Evolutionary conservation across 2,888 invertebrate species (phyloP).

Genomic region (Euphydryas editha): DNA sequence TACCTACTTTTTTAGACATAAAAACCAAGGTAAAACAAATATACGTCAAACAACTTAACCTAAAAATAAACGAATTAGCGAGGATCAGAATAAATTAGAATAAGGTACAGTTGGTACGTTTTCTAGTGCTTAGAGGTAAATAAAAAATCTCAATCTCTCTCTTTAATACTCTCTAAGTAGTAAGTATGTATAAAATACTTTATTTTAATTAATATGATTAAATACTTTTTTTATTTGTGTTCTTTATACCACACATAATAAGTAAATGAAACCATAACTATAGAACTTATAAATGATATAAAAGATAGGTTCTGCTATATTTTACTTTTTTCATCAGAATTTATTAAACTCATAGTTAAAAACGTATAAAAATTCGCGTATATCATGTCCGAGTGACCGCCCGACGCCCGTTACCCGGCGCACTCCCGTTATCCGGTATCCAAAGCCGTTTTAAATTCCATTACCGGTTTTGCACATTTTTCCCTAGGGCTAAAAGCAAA

Average conservation of each 20-base stretch:
- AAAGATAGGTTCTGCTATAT: slow-evolving; percentile 50
- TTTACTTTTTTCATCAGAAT: slow-evolving; percentile 55
- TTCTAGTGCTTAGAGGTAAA: no score
- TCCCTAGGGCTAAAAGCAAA: slow-evolving; percentile 25
- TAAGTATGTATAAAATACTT: no score
- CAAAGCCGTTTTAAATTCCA: slow-evolving; percentile 62
- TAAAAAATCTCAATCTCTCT: no score
- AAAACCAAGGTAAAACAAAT: no score
- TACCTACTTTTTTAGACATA: no score
- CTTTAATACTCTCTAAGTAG: no score
- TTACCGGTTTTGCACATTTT: slow-evolving; percentile 52
- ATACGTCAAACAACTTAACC: no score
- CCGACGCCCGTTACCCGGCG: slow-evolving; percentile 42
- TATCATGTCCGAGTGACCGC: slow-evolving; percentile 74
- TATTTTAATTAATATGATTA: no score
- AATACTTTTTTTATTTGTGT: background rate
- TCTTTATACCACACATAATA: background rate
- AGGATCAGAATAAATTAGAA: no score
- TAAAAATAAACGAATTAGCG: no score
- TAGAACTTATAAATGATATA: slow-evolving; percentile 15
- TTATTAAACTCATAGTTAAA: slow-evolving; percentile 64
- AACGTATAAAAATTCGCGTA: slow-evolving; percentile 68
- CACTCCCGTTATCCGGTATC: slow-evolving; percentile 51
- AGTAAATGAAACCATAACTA: background rate
- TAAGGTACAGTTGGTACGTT: no score